phyloP scores from a whole-genome alignment of 2,797 vertebrate species.

The Mallotus villosus region DNA sequence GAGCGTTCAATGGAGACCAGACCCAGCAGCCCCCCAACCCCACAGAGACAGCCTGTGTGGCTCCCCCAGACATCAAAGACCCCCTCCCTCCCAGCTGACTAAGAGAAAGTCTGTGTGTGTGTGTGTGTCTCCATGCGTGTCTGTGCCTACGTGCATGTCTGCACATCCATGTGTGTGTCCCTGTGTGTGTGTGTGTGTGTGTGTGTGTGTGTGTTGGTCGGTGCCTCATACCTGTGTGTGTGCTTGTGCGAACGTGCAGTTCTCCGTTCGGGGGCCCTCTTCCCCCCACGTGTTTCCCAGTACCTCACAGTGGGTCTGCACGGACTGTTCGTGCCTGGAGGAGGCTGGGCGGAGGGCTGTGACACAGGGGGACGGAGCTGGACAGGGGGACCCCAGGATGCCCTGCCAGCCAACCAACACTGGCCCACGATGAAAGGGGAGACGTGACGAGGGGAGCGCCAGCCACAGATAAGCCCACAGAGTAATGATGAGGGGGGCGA shows the following conservation, averaged over 20 bases:
- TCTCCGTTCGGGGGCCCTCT: too few species aligned
- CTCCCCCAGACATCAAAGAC: constrained; percentile 57
- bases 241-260: constrained; percentile 26
- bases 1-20: constrained; percentile 35
- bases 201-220: constrained; percentile 10
- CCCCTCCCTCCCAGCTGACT: constrained; percentile 32
- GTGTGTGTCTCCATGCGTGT: constrained; percentile 28
- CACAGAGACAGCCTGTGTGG: constrained; percentile 28
- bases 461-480: neutral
- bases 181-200: constrained; percentile 1
- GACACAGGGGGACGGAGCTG: neutral
- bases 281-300: constrained; percentile 30
- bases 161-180: neutral
- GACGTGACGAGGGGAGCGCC: neutral
- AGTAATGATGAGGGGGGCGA: neutral
- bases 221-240: constrained; percentile 3
- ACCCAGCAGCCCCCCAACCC: constrained; percentile 34
- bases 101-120: constrained; percentile 22
- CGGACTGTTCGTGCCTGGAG: constrained; percentile 17
- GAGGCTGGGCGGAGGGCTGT: constrained; percentile 13
- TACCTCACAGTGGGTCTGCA: constrained; percentile 20
- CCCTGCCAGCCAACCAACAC: neutral
- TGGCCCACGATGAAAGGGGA: neutral
- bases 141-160: constrained; percentile 26
- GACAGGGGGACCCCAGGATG: neutral